Conservation (phyloP, 2,888 invertebrate species). For the Acanthosepion esculentum region DNA sequence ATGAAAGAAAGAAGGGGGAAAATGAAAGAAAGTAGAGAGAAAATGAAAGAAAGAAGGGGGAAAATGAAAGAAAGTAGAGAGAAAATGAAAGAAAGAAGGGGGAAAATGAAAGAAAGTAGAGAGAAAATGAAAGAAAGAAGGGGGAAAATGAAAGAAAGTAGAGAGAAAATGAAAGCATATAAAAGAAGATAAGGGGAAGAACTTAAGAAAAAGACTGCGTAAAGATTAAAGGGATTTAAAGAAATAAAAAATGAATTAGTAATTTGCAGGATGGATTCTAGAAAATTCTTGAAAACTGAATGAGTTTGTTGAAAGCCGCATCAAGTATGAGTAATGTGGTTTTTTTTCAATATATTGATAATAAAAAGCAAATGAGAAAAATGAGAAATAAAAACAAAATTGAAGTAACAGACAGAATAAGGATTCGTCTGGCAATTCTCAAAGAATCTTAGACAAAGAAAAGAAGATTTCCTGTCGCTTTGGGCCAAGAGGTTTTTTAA, state of each 20-base stretch:
- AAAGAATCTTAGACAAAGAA: neutral
- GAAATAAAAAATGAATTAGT: neutral
- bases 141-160: neutral
- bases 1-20: neutral
- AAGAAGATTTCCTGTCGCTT: constrained; percentile 4
- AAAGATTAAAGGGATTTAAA: neutral
- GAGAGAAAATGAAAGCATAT: neutral
- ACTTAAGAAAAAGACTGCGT: neutral
- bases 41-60: neutral
- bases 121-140: neutral
- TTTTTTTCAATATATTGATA: constrained; percentile 2
- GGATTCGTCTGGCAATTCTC: neutral
- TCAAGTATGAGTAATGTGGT: neutral
- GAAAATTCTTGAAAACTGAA: constrained; percentile 16
- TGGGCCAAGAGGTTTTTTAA: neutral
- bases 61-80: neutral
- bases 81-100: neutral
- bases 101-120: neutral
- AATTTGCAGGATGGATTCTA: neutral
- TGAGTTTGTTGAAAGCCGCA: neutral
- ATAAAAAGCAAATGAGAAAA: neutral
- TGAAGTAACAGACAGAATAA: neutral
- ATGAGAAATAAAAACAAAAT: neutral
- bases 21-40: neutral
- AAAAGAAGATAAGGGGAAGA: neutral